These are phyloP conservation scores for Norana najaformis DNA, from an alignment of 2,888 invertebrate species.

Conservation along the genomic window DNA sequence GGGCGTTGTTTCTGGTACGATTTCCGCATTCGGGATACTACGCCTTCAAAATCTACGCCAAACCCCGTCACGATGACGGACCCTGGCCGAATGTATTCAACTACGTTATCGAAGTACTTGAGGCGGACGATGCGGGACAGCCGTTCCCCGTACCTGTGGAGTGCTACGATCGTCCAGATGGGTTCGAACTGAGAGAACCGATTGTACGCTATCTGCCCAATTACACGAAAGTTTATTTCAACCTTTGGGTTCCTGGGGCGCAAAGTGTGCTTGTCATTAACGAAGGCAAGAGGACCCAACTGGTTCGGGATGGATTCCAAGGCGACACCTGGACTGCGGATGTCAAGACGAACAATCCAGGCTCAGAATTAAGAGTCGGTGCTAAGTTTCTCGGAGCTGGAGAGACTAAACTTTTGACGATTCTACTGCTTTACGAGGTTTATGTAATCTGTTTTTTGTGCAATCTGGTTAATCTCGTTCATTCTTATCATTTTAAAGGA, in stretches of 20 bases:
- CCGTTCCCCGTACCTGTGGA: not conserved
- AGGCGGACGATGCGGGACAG: not conserved
- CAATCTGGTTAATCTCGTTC: not conserved
- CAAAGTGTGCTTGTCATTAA: not conserved
- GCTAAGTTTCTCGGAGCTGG: not conserved
- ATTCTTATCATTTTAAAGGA: not conserved
- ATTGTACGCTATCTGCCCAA: not conserved
- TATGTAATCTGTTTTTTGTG: not conserved
- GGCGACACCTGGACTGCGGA: slow-evolving; percentile 3
- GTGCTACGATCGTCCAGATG: not conserved
- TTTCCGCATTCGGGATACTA: not conserved
- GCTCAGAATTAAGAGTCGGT: not conserved
- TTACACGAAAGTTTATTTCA: not conserved
- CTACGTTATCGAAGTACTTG: slow-evolving; percentile 8
- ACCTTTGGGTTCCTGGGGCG: not conserved
- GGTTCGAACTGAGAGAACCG: not conserved
- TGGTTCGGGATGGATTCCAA: not conserved
- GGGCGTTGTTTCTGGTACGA: not conserved
- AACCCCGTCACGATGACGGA: not conserved
- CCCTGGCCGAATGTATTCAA: slow-evolving; percentile 17
- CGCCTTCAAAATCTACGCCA: not conserved
- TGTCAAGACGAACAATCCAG: not conserved
- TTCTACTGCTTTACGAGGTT: slow-evolving; percentile 8
- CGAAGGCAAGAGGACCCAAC: not conserved
- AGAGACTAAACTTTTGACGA: not conserved